phyloP scores from a whole-genome alignment of 1,140 invertebrate genomes.

The Diachasmimorpha longicaudata region DNA sequence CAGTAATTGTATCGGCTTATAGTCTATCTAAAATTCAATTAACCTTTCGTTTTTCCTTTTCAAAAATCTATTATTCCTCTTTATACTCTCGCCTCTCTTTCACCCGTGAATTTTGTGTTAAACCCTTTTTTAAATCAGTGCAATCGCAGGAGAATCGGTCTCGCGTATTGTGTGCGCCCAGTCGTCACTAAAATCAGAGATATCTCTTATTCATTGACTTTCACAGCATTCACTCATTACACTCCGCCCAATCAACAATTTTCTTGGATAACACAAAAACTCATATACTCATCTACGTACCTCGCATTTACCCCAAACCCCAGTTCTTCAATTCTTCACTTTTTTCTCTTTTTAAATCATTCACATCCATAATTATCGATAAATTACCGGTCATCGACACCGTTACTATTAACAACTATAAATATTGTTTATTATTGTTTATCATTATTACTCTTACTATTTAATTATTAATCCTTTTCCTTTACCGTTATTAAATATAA shows the following conservation, averaged over 20 bases:
- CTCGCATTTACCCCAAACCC: background rate
- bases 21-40: no score
- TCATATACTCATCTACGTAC: background rate
- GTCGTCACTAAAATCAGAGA: background rate
- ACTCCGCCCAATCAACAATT: background rate
- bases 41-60: background rate
- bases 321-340: slow-evolving; percentile 13
- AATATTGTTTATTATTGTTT: slow-evolving; percentile 44
- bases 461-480: slow-evolving; percentile 49
- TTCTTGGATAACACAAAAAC: slow-evolving; percentile 13
- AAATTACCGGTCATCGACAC: slow-evolving; percentile 44
- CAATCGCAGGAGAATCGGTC: background rate
- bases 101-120: background rate
- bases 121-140: background rate
- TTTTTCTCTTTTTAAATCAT: slow-evolving; percentile 2
- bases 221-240: background rate
- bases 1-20: background rate
- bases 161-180: background rate
- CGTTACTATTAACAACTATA: slow-evolving; percentile 48
- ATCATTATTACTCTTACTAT: slow-evolving; percentile 44
- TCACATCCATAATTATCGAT: slow-evolving; percentile 24
- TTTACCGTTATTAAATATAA: slow-evolving; percentile 56
- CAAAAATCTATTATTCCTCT: background rate
- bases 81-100: background rate
- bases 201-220: background rate